A percentile compares a stretch with the other conserved stretches of the same genome.
These are phyloP conservation scores for Champsocephalus esox DNA, from an alignment of 2,797 vertebrate genomes.

Conservation along the genomic window DNA sequence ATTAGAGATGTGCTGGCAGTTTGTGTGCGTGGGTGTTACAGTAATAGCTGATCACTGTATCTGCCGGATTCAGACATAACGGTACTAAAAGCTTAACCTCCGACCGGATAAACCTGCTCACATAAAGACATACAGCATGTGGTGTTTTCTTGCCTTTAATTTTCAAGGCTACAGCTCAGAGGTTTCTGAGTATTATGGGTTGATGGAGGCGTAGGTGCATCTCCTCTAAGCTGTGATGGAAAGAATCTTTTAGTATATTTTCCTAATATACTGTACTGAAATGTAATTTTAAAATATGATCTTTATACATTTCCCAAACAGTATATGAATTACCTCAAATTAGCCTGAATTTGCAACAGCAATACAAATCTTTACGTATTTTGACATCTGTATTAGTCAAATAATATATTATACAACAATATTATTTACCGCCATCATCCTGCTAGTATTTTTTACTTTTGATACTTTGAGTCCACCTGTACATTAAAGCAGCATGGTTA, in stretches of 20 bases:
- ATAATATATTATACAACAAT: not conserved
- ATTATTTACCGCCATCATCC: not conserved
- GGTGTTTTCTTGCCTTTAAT: not conserved
- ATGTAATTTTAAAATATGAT: not conserved
- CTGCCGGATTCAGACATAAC: slow-evolving; percentile 33
- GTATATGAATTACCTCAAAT: not conserved
- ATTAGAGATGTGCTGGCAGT: slow-evolving; percentile 63
- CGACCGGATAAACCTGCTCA: slow-evolving; percentile 3
- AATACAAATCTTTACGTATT: not conserved
- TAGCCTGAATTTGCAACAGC: not conserved
- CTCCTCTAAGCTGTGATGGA: not conserved
- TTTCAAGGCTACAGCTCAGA: not conserved
- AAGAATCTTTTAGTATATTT: not conserved
- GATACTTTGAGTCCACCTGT: not conserved
- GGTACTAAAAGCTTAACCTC: slow-evolving; percentile 27
- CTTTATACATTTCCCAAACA: not conserved
- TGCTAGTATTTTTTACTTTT: not conserved
- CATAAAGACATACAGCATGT: not conserved
- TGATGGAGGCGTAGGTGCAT: not conserved
- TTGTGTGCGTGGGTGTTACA: slow-evolving; percentile 27
- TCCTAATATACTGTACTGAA: too few species aligned
- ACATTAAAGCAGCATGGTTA: not conserved
- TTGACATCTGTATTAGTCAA: not conserved
- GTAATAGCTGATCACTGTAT: slow-evolving; percentile 39
- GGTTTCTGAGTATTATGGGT: not conserved